These are phyloP conservation scores for Chrysolina oricalcia DNA, from an alignment of 2,888 invertebrate species.

Conservation along the genomic window DNA sequence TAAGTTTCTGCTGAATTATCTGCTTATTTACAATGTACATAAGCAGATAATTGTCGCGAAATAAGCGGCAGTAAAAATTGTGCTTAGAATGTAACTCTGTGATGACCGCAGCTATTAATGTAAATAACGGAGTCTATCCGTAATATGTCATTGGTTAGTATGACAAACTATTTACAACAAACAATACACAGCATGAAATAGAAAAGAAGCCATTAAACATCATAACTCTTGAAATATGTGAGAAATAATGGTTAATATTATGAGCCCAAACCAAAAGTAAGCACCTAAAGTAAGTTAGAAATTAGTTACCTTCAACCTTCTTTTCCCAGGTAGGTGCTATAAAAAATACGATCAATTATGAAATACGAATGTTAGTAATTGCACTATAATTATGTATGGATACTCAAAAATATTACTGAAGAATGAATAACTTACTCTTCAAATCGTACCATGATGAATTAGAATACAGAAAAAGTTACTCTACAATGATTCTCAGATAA, in stretches of 20 bases:
- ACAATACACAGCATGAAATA: not conserved
- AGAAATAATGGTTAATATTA: not conserved
- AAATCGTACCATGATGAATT: too few species aligned
- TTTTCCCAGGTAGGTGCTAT: conserved; percentile 78
- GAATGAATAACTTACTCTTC: not conserved
- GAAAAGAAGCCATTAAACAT: not conserved
- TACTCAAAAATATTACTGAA: not conserved
- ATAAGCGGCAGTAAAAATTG: too few species aligned
- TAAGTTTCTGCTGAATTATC: too few species aligned
- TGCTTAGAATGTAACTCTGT: too few species aligned
- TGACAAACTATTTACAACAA: too few species aligned
- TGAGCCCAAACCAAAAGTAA: conserved; percentile 26
- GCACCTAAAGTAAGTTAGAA: conserved; percentile 30
- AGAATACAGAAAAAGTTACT: too few species aligned
- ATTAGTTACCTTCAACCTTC: conserved; percentile 77
- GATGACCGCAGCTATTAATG: too few species aligned
- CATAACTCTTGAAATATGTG: not conserved
- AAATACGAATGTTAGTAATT: conserved; percentile 1
- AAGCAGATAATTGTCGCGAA: too few species aligned
- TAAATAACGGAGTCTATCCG: too few species aligned
- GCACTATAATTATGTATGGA: not conserved
- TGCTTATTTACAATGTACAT: too few species aligned
- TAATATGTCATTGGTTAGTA: too few species aligned
- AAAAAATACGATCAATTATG: conserved; percentile 64
- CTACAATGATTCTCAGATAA: too few species aligned